These are phyloP conservation scores for Stegophylla sp. DNA, from an alignment of 2,888 invertebrate species.

Conservation along the genomic window DNA sequence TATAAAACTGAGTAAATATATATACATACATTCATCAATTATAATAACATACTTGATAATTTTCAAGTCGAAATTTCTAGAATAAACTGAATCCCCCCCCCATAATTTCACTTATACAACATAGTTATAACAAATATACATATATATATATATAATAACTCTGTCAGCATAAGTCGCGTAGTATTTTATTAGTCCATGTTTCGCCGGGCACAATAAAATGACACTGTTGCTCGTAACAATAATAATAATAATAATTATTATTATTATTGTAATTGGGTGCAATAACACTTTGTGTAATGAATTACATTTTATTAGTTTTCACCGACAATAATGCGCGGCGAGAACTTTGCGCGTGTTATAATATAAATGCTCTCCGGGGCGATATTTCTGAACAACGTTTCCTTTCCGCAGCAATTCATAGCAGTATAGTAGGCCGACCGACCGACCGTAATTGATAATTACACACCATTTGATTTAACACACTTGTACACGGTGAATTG, in stretches of 20 bases:
- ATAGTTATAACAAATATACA: no score
- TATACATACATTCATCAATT: no score
- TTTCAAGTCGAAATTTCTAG: no score
- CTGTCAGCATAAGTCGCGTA: no score
- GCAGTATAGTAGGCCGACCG: not conserved
- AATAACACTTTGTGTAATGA: slow-evolving; percentile 3
- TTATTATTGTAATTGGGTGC: not conserved
- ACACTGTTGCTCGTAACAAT: not conserved
- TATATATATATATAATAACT: no score
- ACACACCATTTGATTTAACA: slow-evolving; percentile 31
- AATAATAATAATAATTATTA: no score
- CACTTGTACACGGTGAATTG: not conserved
- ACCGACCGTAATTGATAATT: slow-evolving; percentile 38
- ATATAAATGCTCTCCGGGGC: not conserved
- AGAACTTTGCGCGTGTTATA: slow-evolving; percentile 35
- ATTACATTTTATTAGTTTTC: slow-evolving; percentile 3
- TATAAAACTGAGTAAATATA: no score
- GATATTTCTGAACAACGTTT: slow-evolving; percentile 30
- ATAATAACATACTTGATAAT: no score
- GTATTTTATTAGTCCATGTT: no score
- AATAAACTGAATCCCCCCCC: no score
- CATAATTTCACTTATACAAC: no score
- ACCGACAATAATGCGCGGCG: no score
- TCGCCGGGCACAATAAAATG: not conserved
- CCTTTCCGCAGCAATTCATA: not conserved